Percentiles rank a stretch among this genome's conserved stretches.
Conservation (phyloP, 23 tunicate species). For the Halocynthia roretzi region DNA sequence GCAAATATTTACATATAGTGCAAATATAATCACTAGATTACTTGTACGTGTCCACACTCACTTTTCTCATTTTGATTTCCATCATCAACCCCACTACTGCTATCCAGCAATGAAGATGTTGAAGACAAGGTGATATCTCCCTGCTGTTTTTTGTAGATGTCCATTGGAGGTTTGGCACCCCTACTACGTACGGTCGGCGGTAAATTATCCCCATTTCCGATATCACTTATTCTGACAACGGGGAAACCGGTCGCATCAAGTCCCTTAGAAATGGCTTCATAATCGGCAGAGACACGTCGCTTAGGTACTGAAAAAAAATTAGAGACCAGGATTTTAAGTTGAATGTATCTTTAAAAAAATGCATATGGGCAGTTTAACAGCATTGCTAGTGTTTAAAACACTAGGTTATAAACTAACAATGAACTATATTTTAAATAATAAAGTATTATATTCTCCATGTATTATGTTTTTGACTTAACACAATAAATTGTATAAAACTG, state of each 20-base stretch:
- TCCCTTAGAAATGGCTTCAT: background rate
- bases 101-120: slow-evolving; percentile 5
- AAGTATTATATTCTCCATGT: too few relatives aligned
- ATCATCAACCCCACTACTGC: slow-evolving; percentile 5
- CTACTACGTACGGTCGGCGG: background rate
- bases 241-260: background rate
- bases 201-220: background rate
- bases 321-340: background rate
- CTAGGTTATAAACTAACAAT: too few relatives aligned
- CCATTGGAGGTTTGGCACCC: slow-evolving; percentile 79
- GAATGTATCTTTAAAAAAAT: too few relatives aligned
- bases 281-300: slow-evolving; percentile 57
- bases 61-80: background rate
- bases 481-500: too few relatives aligned
- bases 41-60: background rate
- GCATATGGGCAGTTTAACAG: too few relatives aligned
- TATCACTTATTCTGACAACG: background rate
- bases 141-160: slow-evolving; percentile 23
- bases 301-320: slow-evolving; percentile 3
- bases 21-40: background rate
- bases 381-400: too few relatives aligned
- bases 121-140: background rate
- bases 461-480: too few relatives aligned
- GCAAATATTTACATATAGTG: background rate
- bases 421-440: too few relatives aligned